Percentiles rank a stretch among this genome's conserved stretches.
Conservation (phyloP, 2,888 invertebrate genomes). For the Andrena marginata region DNA sequence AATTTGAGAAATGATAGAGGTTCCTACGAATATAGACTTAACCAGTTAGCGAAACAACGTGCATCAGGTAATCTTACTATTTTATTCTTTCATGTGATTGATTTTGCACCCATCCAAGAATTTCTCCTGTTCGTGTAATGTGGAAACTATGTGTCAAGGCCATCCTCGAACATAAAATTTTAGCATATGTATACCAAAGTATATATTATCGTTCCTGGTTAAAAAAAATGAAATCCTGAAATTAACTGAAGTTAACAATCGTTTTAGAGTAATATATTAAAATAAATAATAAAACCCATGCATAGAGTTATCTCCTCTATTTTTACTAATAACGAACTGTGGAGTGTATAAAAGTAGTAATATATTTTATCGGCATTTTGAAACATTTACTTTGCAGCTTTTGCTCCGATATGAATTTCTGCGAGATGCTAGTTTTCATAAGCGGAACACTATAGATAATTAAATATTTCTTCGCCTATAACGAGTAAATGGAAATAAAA, state of each 20-base stretch:
- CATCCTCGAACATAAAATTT: slow-evolving; percentile 65
- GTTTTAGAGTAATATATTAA: slow-evolving; percentile 71
- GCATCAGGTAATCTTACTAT: slow-evolving; percentile 61
- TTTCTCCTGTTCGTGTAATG: slow-evolving; percentile 35
- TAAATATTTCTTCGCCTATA: slow-evolving; percentile 5
- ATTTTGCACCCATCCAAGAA: slow-evolving; percentile 48
- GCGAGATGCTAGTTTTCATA: slow-evolving; percentile 20
- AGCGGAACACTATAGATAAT: slow-evolving; percentile 32
- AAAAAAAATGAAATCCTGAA: slow-evolving; percentile 60
- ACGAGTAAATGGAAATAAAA: slow-evolving; percentile 12
- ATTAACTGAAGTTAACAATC: slow-evolving; percentile 66
- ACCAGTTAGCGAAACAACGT: slow-evolving; percentile 59
- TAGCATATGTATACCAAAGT: slow-evolving; percentile 76
- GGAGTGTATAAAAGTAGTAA: slow-evolving; percentile 59
- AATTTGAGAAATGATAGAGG: slow-evolving; percentile 25
- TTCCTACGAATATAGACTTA: slow-evolving; percentile 46
- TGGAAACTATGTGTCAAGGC: slow-evolving; percentile 72
- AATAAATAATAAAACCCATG: slow-evolving; percentile 58
- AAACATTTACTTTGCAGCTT: slow-evolving; percentile 49
- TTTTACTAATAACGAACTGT: slow-evolving; percentile 68
- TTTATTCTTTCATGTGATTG: slow-evolving; percentile 46
- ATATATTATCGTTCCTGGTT: slow-evolving; percentile 75
- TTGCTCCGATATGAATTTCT: slow-evolving; percentile 40
- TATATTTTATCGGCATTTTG: slow-evolving; percentile 52
- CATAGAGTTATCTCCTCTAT: slow-evolving; percentile 65